phyloP scores from a whole-genome alignment of 2,113 vertebrate genomes.

The Psephotus haematonotus region DNA sequence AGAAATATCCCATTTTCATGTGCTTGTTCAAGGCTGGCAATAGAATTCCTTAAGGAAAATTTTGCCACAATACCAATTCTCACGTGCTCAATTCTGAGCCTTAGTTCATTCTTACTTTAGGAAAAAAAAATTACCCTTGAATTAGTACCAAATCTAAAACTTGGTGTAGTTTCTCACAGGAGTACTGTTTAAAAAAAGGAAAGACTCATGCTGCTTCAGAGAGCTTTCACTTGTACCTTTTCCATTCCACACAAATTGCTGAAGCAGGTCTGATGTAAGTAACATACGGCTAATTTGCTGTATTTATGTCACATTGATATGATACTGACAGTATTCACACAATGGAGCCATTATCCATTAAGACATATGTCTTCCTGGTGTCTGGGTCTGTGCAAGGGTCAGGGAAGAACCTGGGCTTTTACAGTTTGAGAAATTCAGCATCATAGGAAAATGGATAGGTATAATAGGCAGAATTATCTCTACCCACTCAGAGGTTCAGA shows the following conservation, averaged over 20 bases:
- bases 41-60: background rate
- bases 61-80: background rate
- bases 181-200: background rate
- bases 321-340: slow-evolving; percentile 53
- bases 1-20: background rate
- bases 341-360: slow-evolving; percentile 57
- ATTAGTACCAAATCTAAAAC: background rate
- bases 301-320: slow-evolving; percentile 58
- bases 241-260: slow-evolving; percentile 24
- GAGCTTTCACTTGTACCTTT: slow-evolving; percentile 51
- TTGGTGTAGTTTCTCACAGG: background rate
- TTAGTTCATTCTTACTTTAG: background rate
- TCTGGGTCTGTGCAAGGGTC: background rate
- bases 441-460: background rate
- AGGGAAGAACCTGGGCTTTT: slow-evolving; percentile 37
- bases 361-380: slow-evolving; percentile 40
- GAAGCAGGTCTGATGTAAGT: slow-evolving; percentile 43
- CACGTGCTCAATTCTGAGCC: background rate
- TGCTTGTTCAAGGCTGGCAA: background rate
- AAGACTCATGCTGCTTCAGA: slow-evolving; percentile 36
- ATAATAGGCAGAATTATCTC: slow-evolving; percentile 24
- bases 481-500: slow-evolving; percentile 6
- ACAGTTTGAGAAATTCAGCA: slow-evolving; percentile 34
- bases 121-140: background rate
- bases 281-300: slow-evolving; percentile 44